phyloP scores from a whole-genome alignment of 1,140 invertebrate genomes.

The Mycetomoellerius zeteki region DNA sequence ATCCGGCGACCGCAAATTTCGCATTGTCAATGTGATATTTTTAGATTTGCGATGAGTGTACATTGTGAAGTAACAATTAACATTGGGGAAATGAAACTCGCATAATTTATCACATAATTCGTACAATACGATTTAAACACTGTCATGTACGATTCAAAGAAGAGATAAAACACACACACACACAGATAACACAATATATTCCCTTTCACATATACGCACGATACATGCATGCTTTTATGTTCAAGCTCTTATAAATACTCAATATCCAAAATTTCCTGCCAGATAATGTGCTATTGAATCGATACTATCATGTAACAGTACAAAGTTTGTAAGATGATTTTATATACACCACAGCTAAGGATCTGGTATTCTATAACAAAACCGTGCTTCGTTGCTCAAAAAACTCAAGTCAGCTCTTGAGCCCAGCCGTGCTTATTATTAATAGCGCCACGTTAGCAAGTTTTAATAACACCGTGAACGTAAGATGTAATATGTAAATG shows the following conservation, averaged over 20 bases:
- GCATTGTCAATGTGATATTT: conserved; percentile 11
- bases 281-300: conserved; percentile 1
- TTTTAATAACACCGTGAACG: conserved; percentile 42
- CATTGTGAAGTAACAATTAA: conserved; percentile 5
- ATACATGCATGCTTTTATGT: not conserved
- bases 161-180: too few relatives aligned
- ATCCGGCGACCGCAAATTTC: conserved; percentile 14
- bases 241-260: not conserved
- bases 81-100: not conserved
- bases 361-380: conserved; percentile 47
- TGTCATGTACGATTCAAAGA: not conserved
- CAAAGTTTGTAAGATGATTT: conserved; percentile 50
- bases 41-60: not conserved
- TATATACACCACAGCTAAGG: conserved; percentile 19
- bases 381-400: conserved; percentile 39
- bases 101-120: not conserved
- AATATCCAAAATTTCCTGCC: conserved; percentile 36
- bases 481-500: not conserved
- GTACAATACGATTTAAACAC: not conserved
- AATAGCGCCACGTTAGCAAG: conserved; percentile 52
- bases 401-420: conserved; percentile 43
- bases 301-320: conserved; percentile 33
- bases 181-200: not conserved
- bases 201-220: not conserved
- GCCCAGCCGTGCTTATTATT: conserved; percentile 46